Base-by-base conservation (phyloP, 1,140 invertebrate species). In the Sycophila sp. region DNA sequence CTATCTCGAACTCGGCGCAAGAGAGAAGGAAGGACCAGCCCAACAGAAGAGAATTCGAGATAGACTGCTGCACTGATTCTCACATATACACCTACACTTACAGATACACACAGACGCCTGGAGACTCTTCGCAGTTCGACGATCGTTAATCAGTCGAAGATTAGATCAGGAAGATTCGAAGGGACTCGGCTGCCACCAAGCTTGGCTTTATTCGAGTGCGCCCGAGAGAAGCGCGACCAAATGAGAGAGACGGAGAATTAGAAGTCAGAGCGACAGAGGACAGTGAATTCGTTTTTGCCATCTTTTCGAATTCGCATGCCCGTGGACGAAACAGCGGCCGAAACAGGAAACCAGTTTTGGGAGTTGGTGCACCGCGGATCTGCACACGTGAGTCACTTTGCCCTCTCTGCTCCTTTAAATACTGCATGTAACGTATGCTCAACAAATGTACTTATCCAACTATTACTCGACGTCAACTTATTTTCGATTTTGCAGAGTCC, bases 101-200 rank as follows among this genome's bases (percentile, higher is more conserved):
- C 13, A 28, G 11, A 24, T 26, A 36, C 38, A 40, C 32, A 40
- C 19, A 28, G 55, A 38, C 55, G 36, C 28, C 26, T 34, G 28
- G 6, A 59, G 22, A 36, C 36, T 59, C 38, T 49, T n/a, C 11
- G 30, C 60, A 34, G 13, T 42, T 74, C 76, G 77, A 75, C 77
- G 80, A 81, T 81, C 82, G 80, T 83, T 83, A 82, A 83, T 82
- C 81, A 83, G 80, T 75, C 77, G 76, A 75, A 78, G 81, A 82
- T 83, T 84, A 84, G 80, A 83, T 83, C 80, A 79, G 77, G 75
- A 76, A 78, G 73, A 63, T 78, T 70, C 78, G 72, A 77, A 79
- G 76, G 76, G 75, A 73, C 74, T 76, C 59, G 72, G 69, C 67
- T 73, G 58, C 65, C 45, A 76, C 73, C 72, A 67, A 30, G 65